Evolutionary conservation across 2,888 invertebrate genomes (phyloP), one percentile per base, ranked within the genome.

Genomic region (Amiota mariae): DNA sequence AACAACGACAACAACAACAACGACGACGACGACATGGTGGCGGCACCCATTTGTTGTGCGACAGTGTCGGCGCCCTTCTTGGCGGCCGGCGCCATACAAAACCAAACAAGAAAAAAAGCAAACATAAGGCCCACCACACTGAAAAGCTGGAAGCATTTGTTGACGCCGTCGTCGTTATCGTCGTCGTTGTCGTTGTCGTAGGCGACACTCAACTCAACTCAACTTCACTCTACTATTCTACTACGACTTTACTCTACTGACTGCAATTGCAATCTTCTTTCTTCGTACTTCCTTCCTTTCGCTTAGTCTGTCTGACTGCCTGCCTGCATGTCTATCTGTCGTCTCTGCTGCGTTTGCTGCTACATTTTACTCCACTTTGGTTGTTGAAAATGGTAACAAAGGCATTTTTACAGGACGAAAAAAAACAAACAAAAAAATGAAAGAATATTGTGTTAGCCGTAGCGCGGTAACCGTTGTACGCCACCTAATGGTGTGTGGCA

Each of bases 401-500:
- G 10, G 6, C 36, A 6, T 36, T 36, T 36, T 36, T 18, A 57
- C 11, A 11, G 18, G 18, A n/a, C 54, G 3, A 15, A 66, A 18
- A 15, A 48, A 48, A 48, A 48, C 18, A 66, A 48, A 66, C 6
- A 13, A 36, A 13, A 15, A 66, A 36, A 48, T 48, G n/a, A 66
- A 66, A 46, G 48, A 18, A 48, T 18, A 59, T 20, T 20, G n/a
- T 66, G 20, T 10, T 47, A 36, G 51, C 67, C 67, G 51, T 68
- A 47, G 20, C 67, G 20, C 8, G 15, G 67, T 13, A 20, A 18
- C n/a, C 54, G 54, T 18, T 54, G 67, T 20, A 61, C 61, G 87
- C 86, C 87, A 86, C 87, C 88, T 87, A 85, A 82, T 86, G 15
- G 85, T 84, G 82, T 87, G 87, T 86, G 86, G 87, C 85, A 84